These are phyloP conservation scores for Microtus agrestis DNA, from an alignment of 2,797 vertebrate genomes.

Conservation along the genomic window DNA sequence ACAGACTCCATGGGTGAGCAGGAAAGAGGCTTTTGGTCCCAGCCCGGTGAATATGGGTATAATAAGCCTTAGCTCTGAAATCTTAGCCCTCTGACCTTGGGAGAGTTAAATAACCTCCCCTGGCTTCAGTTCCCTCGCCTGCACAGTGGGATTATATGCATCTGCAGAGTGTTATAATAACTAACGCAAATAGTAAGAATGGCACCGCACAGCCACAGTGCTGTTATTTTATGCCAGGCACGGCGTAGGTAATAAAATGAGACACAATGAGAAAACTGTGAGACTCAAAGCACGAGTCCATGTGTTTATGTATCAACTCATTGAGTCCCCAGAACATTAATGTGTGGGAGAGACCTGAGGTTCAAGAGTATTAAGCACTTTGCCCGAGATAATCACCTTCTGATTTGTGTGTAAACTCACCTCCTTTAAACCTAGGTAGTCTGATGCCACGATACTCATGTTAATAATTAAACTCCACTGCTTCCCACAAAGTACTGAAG, in stretches of 20 bases:
- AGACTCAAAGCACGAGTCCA: not conserved
- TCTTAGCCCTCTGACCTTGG: not conserved
- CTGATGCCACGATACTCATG: not conserved
- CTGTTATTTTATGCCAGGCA: constrained; percentile 30
- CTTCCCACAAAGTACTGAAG: constrained; percentile 20
- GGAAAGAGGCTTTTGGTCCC: not conserved
- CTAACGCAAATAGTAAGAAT: constrained; percentile 15
- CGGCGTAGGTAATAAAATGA: constrained; percentile 30
- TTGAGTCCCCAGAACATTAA: not conserved
- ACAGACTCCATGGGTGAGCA: not conserved
- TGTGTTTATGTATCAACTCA: constrained; percentile 49
- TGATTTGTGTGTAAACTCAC: not conserved
- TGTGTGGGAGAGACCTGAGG: not conserved
- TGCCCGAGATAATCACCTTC: not conserved
- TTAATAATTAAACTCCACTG: not conserved
- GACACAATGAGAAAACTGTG: not conserved
- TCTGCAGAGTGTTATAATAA: not conserved
- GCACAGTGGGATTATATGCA: not conserved
- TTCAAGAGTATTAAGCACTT: constrained; percentile 27
- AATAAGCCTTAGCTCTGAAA: not conserved
- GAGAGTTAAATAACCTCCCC: constrained; percentile 1
- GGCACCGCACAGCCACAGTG: not conserved
- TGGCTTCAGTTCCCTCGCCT: not conserved
- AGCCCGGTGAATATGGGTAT: not conserved
- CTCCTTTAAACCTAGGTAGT: not conserved